Conservation (phyloP, 2,113 vertebrate genomes). For the Trichomycterus rosablanca region DNA sequence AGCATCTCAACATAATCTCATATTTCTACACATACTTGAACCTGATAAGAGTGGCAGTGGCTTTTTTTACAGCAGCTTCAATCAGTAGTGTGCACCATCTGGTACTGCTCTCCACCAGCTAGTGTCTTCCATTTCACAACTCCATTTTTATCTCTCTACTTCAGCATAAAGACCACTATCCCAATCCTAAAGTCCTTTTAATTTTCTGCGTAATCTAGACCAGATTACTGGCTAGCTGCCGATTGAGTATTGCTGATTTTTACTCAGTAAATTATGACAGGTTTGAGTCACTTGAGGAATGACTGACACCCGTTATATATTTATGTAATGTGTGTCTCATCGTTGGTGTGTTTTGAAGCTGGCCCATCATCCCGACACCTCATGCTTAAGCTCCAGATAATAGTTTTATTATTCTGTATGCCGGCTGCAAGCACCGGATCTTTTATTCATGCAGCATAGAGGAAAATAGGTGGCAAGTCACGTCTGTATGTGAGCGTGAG, state of each 20-base stretch:
- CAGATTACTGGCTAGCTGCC: not conserved
- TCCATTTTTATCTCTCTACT: conserved; percentile 7
- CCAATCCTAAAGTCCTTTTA: not conserved
- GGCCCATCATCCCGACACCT: conserved; percentile 17
- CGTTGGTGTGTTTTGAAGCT: conserved; percentile 27
- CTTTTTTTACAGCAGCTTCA: conserved; percentile 44
- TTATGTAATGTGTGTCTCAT: not conserved
- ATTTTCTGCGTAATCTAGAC: conserved; percentile 13
- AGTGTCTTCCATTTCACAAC: conserved; percentile 7
- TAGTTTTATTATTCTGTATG: conserved; percentile 43
- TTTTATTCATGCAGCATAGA: conserved; percentile 49
- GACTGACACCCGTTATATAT: conserved; percentile 27
- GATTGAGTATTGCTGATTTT: conserved; percentile 5
- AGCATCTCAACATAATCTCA: conserved; percentile 25
- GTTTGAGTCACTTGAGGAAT: conserved; percentile 14
- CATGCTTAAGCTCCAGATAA: conserved; percentile 46
- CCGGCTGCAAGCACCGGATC: conserved; percentile 36
- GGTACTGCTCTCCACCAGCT: not conserved
- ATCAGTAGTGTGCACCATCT: conserved; percentile 32
- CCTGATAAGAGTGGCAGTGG: conserved; percentile 37
- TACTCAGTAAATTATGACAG: not conserved
- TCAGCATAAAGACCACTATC: conserved; percentile 11
- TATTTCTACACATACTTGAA: conserved; percentile 38
- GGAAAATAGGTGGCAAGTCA: conserved; percentile 25
- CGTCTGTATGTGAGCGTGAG: conserved; percentile 18